A percentile compares a stretch with the other conserved stretches of the same genome.
Evolutionary conservation across 2,888 invertebrate genomes (phyloP).

Genomic region (Keiferia lycopersicella): DNA sequence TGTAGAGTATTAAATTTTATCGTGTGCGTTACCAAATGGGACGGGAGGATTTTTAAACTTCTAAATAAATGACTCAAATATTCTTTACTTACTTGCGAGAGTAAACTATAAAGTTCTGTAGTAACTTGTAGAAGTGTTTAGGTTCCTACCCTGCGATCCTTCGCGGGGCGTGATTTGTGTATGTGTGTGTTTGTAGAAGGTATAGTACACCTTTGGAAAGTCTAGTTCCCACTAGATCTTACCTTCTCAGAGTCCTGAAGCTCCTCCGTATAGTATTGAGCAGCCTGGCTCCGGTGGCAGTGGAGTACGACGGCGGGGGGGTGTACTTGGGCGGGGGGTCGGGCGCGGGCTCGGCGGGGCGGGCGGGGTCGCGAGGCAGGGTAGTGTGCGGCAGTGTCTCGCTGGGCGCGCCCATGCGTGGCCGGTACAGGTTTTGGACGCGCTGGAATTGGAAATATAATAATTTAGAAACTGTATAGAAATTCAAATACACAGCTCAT

Average conservation of each 20-base stretch:
- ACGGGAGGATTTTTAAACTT: too few relatives aligned
- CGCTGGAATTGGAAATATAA: conserved; percentile 76
- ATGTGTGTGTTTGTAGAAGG: too few relatives aligned
- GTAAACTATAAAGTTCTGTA: too few relatives aligned
- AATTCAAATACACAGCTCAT: too few relatives aligned
- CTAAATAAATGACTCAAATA: too few relatives aligned
- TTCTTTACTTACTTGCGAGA: too few relatives aligned
- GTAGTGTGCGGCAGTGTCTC: conserved; percentile 41
- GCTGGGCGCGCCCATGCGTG: conserved; percentile 78
- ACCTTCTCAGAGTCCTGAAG: conserved; percentile 84
- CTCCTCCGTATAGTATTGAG: conserved; percentile 90
- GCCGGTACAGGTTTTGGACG: conserved; percentile 91
- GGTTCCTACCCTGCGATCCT: too few relatives aligned
- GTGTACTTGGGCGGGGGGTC: conserved; percentile 97
- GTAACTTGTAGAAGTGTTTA: too few relatives aligned
- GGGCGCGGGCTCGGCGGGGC: conserved; percentile 43
- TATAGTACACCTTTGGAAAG: too few relatives aligned
- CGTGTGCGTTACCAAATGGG: too few relatives aligned
- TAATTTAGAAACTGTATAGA: not conserved
- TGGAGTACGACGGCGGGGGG: conserved; percentile 95
- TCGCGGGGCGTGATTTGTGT: too few relatives aligned
- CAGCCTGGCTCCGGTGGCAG: conserved; percentile 92
- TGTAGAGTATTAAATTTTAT: too few relatives aligned
- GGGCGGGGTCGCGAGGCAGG: conserved; percentile 43
- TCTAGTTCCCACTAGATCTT: conserved; percentile 16